Percentiles rank a stretch among this genome's conserved stretches.
Evolutionary conservation across 1,140 invertebrate genomes (phyloP).

Genomic region (roundworm (Caenorhabditis elegans)): DNA sequence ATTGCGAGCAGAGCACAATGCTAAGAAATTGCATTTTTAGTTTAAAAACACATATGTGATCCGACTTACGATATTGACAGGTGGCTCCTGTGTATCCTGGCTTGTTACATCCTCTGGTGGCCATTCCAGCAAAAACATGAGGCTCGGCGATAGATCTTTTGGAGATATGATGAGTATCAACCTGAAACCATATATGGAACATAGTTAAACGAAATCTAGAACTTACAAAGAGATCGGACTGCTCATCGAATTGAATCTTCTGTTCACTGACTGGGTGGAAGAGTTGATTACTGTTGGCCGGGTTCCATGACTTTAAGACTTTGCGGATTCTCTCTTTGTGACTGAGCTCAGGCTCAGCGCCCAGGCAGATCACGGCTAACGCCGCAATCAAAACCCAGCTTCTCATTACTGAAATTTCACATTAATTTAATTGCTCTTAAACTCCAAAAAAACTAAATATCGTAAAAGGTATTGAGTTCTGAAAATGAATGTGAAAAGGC

Average conservation of each 20-base stretch:
- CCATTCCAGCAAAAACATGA: background rate
- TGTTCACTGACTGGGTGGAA: background rate
- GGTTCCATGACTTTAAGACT: background rate
- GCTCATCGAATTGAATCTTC: background rate
- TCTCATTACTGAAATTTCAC: background rate
- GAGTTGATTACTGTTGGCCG: background rate
- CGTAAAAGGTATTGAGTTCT: no score
- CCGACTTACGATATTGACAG: conserved; percentile 32
- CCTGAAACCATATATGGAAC: background rate
- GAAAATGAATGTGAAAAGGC: no score
- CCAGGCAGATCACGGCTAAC: background rate
- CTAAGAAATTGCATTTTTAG: conserved; percentile 36
- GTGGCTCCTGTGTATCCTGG: conserved; percentile 45
- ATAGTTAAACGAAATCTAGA: background rate
- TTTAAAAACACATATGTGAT: background rate
- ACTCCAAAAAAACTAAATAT: no score
- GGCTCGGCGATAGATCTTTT: background rate
- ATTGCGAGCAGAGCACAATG: conserved; percentile 26
- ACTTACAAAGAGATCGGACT: background rate
- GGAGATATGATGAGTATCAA: background rate
- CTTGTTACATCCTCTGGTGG: conserved; percentile 23
- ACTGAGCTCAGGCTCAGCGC: background rate
- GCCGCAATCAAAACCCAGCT: conserved; percentile 24
- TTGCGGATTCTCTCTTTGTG: background rate
- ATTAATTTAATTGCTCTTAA: no score